A percentile compares a stretch with the other conserved stretches of the same genome.
These are phyloP conservation scores for Zonotrichia leucophrys DNA, from an alignment of 2,113 vertebrate species.

Conservation along the genomic window DNA sequence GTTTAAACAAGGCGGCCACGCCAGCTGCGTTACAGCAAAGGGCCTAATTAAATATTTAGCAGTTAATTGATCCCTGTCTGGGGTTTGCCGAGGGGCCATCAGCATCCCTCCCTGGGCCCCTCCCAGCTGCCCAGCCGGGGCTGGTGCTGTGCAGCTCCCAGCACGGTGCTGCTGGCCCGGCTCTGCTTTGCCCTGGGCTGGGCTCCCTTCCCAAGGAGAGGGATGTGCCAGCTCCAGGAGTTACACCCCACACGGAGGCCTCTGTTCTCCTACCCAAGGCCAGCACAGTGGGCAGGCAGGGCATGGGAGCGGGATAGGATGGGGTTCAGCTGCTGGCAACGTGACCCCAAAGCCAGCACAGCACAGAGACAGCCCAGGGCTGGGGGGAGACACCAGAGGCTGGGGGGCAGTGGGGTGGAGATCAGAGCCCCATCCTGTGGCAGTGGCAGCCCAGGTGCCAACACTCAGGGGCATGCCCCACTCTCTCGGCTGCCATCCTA, in stretches of 20 bases:
- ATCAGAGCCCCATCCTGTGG: neutral
- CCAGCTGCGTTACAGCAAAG: conserved; percentile 42
- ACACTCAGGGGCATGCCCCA: no score
- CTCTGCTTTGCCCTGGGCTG: rapidly evolving
- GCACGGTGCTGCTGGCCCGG: rapidly evolving
- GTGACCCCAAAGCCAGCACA: rapidly evolving
- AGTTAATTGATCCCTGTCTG: conserved; percentile 77
- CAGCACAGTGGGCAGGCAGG: rapidly evolving
- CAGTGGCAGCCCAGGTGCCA: no score
- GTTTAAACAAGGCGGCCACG: neutral
- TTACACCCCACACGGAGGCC: rapidly evolving
- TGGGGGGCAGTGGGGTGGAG: rapidly evolving
- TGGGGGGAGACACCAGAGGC: neutral
- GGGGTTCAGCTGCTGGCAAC: rapidly evolving
- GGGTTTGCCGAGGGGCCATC: conserved; percentile 58
- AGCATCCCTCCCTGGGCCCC: neutral
- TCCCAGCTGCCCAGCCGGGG: rapidly evolving
- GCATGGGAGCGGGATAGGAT: rapidly evolving
- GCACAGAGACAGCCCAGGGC: neutral
- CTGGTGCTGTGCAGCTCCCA: neutral
- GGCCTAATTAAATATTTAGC: conserved; percentile 78
- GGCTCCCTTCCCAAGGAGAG: neutral
- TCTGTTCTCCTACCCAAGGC: neutral
- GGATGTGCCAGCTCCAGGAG: neutral
- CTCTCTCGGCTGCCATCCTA: no score